Conservation (phyloP, 2,888 invertebrate genomes). For the Dimorphilus gyrociliatus region DNA sequence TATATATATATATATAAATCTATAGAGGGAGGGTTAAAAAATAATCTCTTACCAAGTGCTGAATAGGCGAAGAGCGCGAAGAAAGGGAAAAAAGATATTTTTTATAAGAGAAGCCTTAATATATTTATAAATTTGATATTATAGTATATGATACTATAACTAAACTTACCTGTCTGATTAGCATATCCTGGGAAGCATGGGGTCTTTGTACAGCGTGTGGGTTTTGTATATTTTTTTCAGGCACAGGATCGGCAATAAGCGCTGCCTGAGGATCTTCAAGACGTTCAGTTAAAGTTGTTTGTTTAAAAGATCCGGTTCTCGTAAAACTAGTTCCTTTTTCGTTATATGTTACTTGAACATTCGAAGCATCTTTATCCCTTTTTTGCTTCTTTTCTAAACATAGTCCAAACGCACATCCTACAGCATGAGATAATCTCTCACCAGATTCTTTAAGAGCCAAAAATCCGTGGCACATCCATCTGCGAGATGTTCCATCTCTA, state of each 20-base stretch:
- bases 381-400: slow-evolving; percentile 94
- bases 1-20: too few species aligned
- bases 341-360: slow-evolving; percentile 32
- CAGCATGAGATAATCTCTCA: slow-evolving; percentile 92
- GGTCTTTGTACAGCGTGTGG: slow-evolving; percentile 48
- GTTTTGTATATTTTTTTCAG: slow-evolving; percentile 49
- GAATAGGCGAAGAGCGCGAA: too few species aligned
- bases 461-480: slow-evolving; percentile 99
- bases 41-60: too few species aligned
- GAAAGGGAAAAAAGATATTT: too few species aligned
- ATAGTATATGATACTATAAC: slow-evolving; percentile 72
- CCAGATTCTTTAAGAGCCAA: slow-evolving; percentile 86
- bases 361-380: slow-evolving; percentile 67
- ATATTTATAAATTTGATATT: slow-evolving; percentile 1
- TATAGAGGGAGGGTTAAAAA: too few species aligned
- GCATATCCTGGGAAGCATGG: slow-evolving; percentile 80
- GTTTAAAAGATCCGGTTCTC: slow-evolving; percentile 72
- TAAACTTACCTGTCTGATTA: slow-evolving; percentile 86
- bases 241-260: slow-evolving; percentile 40
- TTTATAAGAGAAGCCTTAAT: background rate
- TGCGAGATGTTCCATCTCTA: slow-evolving; percentile 87
- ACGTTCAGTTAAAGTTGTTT: slow-evolving; percentile 59
- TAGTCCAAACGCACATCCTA: slow-evolving; percentile 96
- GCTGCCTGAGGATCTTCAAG: slow-evolving; percentile 49
- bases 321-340: slow-evolving; percentile 57